phyloP scores from a whole-genome alignment of 2,888 invertebrate species.

The Oscheius sp. region DNA sequence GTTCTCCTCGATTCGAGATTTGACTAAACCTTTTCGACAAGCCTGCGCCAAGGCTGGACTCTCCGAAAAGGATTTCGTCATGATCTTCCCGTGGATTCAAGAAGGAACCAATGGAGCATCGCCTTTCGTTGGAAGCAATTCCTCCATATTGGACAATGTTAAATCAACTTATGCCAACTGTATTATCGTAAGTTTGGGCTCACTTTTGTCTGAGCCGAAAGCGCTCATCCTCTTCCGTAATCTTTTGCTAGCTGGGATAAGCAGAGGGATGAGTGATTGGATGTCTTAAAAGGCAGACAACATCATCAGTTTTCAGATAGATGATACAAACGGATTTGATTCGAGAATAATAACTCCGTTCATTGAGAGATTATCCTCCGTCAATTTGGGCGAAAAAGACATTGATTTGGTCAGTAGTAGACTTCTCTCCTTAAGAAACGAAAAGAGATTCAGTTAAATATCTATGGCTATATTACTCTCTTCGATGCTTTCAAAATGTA shows the following conservation, averaged over 20 bases:
- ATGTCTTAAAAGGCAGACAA: not conserved
- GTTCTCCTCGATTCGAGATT: constrained; percentile 50
- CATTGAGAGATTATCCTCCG: constrained; percentile 37
- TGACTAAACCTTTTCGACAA: constrained; percentile 40
- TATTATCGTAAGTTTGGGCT: constrained; percentile 31
- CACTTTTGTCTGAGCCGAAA: not conserved
- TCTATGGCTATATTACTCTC: constrained; percentile 41
- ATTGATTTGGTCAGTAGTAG: constrained; percentile 33
- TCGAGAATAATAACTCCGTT: constrained; percentile 47
- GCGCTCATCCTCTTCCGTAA: not conserved
- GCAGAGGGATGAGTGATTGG: constrained; percentile 6
- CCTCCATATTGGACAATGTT: constrained; percentile 21
- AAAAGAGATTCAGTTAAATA: constrained; percentile 20
- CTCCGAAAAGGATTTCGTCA: constrained; percentile 41
- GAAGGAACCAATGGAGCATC: constrained; percentile 37
- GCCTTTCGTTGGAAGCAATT: constrained; percentile 35
- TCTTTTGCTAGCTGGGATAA: not conserved
- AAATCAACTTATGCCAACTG: constrained; percentile 34
- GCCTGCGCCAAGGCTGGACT: constrained; percentile 40
- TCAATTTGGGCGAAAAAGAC: constrained; percentile 30
- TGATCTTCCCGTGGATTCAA: constrained; percentile 45
- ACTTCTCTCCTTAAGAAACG: not conserved
- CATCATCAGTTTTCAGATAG: constrained; percentile 38
- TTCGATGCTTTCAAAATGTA: constrained; percentile 49
- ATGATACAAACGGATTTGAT: constrained; percentile 48